Base-by-base conservation (phyloP, 2,113 vertebrate genomes). In the Mastomys coucha region DNA sequence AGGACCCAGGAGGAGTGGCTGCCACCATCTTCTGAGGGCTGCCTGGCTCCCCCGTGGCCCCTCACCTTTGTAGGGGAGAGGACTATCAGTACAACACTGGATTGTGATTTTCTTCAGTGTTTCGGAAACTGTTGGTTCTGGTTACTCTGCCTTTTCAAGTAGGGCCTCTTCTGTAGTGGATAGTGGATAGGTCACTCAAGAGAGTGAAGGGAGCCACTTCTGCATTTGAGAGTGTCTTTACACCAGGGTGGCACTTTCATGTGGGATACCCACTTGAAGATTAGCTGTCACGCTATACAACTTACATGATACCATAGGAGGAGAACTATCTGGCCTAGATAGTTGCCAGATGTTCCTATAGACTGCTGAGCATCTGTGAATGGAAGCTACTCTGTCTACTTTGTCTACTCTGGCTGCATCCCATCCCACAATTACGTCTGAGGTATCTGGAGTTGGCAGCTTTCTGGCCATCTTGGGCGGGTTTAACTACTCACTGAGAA, bases 11-110 rank as follows among this genome's bases (percentile, higher is more conserved):
- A 10, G 19, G 72, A 60, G 36, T 73, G 88, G n/a, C 45, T 26
- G 4, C 51, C 5, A 5, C 7, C 49, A 33, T 91, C 51, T 16
- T 65, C 26, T 20, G 6, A 33, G 45, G 49, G 33, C 42, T 31
- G 7, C 24, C 60, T 8, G 36, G 53, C 11, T 10, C 58, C 14
- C 20, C 16, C 0, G 0, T 1, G 22, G 51, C 45, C 39, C 26
- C 26, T 19, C 2, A 26, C 7, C 22, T 26, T 31, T 33, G 67
- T 16, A 39, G 7, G 58, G 24, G 39, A 6, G n/a, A 91, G 72
- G 69, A 28, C 4, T 20, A 63, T 22, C 19, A 36, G 75, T 3
- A 10, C 5, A 24, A 0, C 7, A 22, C 24, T 26, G 31, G 49
- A 65, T 58, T 60, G 26, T n/a, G 26, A 53, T 39, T 88, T 85